Evolutionary conservation across 2,888 invertebrate species (phyloP).

Genomic region (Idaea straminata): DNA sequence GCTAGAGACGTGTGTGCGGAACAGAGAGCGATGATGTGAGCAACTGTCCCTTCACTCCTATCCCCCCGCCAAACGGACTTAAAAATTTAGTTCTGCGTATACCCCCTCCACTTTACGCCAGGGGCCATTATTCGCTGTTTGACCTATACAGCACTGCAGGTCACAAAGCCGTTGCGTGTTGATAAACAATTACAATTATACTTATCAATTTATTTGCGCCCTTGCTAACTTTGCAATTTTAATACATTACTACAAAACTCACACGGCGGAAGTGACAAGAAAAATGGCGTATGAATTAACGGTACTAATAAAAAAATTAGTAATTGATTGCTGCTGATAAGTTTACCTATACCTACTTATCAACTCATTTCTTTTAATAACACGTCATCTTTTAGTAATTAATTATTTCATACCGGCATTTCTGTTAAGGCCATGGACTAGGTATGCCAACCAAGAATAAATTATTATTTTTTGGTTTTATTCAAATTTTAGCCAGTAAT

Average conservation of each 20-base stretch:
- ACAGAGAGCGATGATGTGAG: too few relatives aligned
- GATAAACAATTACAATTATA: conserved; percentile 48
- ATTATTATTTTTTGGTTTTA: too few relatives aligned
- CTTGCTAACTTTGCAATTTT: conserved; percentile 50
- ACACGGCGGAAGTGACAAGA: conserved; percentile 5
- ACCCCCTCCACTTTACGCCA: too few relatives aligned
- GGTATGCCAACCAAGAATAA: too few relatives aligned
- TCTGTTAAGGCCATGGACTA: too few relatives aligned
- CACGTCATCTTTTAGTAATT: background rate
- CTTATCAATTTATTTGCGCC: conserved; percentile 48
- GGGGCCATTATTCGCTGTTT: too few relatives aligned
- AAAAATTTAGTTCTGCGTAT: too few relatives aligned
- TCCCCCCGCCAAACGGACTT: too few relatives aligned
- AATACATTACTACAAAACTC: conserved; percentile 28
- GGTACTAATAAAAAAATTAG: background rate
- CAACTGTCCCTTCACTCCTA: too few relatives aligned
- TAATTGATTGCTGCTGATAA: background rate
- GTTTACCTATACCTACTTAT: background rate
- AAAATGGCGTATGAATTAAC: conserved; percentile 1
- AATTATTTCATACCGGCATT: background rate
- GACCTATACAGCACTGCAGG: too few relatives aligned
- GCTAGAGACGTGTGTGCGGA: too few relatives aligned
- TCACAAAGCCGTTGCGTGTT: conserved; percentile 29
- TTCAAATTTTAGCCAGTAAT: too few relatives aligned
- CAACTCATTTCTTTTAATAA: background rate